phyloP scores from a whole-genome alignment of 2,888 invertebrate species.

The Carabus problematicus region DNA sequence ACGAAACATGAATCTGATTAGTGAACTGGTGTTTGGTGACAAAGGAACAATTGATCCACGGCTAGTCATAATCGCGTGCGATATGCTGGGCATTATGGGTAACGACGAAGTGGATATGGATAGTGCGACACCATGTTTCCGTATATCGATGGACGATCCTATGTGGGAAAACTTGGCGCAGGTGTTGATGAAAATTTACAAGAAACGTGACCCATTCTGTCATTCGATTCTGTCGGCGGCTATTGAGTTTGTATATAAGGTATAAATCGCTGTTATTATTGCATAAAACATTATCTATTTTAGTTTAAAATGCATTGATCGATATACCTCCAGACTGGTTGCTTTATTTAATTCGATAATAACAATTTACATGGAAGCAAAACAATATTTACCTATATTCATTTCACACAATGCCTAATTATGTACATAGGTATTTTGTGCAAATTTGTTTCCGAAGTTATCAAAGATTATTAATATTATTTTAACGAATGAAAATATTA shows the following conservation, averaged over 20 bases:
- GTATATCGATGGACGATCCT: slow-evolving; percentile 60
- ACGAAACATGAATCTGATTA: slow-evolving; percentile 76
- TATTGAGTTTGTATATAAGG: slow-evolving; percentile 67
- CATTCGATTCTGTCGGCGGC: slow-evolving; percentile 66
- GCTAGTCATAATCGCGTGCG: slow-evolving; percentile 66
- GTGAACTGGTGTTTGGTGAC: slow-evolving; percentile 72
- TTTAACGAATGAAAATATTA: too few species aligned
- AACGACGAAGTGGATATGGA: slow-evolving; percentile 53
- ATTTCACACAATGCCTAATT: too few species aligned
- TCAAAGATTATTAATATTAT: too few species aligned
- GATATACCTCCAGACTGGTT: too few species aligned
- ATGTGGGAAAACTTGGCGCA: slow-evolving; percentile 63
- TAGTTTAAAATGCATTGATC: too few species aligned
- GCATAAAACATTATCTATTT: too few species aligned
- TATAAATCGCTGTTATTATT: slow-evolving; percentile 47
- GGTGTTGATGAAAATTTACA: slow-evolving; percentile 62
- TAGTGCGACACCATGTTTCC: slow-evolving; percentile 54
- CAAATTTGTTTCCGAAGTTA: too few species aligned
- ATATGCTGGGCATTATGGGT: slow-evolving; percentile 64
- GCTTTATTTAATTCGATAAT: neutral
- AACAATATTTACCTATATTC: too few species aligned
- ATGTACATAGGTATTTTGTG: too few species aligned
- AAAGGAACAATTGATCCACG: slow-evolving; percentile 62
- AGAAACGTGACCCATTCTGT: slow-evolving; percentile 61
- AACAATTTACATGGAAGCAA: neutral